Conservation (phyloP, 1,140 invertebrate genomes). For the Calliopsis andreniformis region DNA sequence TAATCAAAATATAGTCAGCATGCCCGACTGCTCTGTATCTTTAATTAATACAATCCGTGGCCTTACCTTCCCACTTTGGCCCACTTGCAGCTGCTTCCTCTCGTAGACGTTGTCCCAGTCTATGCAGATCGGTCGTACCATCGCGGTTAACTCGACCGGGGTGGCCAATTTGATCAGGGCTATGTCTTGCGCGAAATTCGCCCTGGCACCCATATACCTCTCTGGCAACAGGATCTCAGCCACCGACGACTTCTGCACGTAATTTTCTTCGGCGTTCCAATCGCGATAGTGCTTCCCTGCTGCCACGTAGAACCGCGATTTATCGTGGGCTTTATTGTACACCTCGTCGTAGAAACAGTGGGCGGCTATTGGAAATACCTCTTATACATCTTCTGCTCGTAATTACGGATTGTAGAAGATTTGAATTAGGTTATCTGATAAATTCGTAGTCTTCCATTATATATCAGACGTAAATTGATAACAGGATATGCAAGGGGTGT, state of each 20-base stretch:
- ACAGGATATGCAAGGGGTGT: too few species aligned
- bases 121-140: slow-evolving; percentile 77
- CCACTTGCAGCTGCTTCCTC: slow-evolving; percentile 69
- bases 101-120: slow-evolving; percentile 77
- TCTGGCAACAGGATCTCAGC: slow-evolving; percentile 47
- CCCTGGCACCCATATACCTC: slow-evolving; percentile 57
- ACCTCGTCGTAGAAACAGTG: slow-evolving; percentile 80
- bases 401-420: too few species aligned
- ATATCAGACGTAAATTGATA: too few species aligned
- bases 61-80: slow-evolving; percentile 57
- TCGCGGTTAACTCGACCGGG: slow-evolving; percentile 68
- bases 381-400: too few species aligned
- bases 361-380: slow-evolving; percentile 69
- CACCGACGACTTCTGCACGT: slow-evolving; percentile 73
- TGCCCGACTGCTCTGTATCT: slow-evolving; percentile 9
- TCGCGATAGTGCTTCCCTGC: slow-evolving; percentile 77
- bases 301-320: slow-evolving; percentile 71
- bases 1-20: slow-evolving; percentile 33
- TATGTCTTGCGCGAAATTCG: slow-evolving; percentile 75
- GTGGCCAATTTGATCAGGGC: slow-evolving; percentile 72
- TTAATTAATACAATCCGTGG: slow-evolving; percentile 34
- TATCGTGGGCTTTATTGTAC: slow-evolving; percentile 45
- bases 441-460: too few species aligned
- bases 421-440: too few species aligned
- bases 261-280: slow-evolving; percentile 65